Conservation (phyloP, 2,113 vertebrate species). For the Peucedramus taeniatus region DNA sequence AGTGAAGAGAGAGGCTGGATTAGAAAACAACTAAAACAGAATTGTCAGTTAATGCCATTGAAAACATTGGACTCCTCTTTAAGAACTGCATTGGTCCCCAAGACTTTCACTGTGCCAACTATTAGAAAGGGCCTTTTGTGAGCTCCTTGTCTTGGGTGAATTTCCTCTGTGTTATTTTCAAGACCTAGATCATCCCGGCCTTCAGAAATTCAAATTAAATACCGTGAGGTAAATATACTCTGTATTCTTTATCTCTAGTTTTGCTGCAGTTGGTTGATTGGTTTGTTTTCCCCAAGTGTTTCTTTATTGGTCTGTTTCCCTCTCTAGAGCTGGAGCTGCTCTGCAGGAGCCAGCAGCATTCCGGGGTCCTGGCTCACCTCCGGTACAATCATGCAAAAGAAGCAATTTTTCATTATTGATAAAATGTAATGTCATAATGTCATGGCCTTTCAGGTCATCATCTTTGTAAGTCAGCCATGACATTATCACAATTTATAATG, state of each 20-base stretch:
- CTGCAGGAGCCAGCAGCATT: conserved; percentile 1
- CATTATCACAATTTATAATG: conserved; percentile 81
- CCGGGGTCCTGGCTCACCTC: conserved; percentile 35
- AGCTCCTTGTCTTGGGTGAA: neutral
- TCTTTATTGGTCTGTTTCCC: neutral
- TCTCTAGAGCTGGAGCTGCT: neutral
- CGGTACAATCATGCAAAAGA: conserved; percentile 60
- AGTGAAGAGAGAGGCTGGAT: neutral
- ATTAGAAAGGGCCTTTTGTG: neutral
- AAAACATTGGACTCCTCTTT: neutral
- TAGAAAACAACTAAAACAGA: neutral
- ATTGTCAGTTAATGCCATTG: neutral
- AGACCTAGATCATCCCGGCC: neutral
- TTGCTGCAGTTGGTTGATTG: neutral
- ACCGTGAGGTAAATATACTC: neutral
- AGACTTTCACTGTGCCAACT: neutral
- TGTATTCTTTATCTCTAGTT: neutral
- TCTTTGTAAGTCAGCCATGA: conserved; percentile 78
- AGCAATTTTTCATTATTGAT: conserved; percentile 84
- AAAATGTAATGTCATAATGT: conserved; percentile 83
- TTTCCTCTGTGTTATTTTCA: neutral
- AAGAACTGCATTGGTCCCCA: neutral
- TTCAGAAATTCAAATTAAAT: conserved; percentile 17
- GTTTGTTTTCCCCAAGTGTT: neutral
- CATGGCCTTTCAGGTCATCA: conserved; percentile 81